Conservation (phyloP, 2,888 invertebrate genomes). For the Anaspis maculata region DNA sequence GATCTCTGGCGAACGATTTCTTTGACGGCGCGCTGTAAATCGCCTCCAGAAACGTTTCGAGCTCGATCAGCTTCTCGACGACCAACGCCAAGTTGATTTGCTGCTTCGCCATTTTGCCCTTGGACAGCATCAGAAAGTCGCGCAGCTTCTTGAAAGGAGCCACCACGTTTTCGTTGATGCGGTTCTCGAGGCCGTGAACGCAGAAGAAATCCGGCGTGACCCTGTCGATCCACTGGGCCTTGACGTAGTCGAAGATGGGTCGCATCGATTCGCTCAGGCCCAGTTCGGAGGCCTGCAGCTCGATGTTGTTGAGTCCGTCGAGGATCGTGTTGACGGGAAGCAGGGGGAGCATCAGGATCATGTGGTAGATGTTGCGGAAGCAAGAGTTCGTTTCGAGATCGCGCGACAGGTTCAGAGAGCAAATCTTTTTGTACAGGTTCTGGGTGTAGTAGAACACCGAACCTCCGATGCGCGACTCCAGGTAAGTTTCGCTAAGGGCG, state of each 20-base stretch:
- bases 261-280: constrained; percentile 22
- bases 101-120: constrained; percentile 27
- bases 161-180: constrained; percentile 38
- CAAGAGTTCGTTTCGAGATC: constrained; percentile 34
- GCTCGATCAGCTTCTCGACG: constrained; percentile 35
- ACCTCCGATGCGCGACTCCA: constrained; percentile 35
- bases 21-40: constrained; percentile 28
- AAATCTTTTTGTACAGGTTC: constrained; percentile 37
- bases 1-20: constrained; percentile 32
- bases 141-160: constrained; percentile 37
- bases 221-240: constrained; percentile 31
- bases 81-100: constrained; percentile 24
- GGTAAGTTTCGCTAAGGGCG: constrained; percentile 34
- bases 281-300: constrained; percentile 30
- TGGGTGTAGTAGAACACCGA: constrained; percentile 38
- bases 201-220: constrained; percentile 38
- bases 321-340: constrained; percentile 37
- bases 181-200: constrained; percentile 35
- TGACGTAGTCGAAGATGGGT: constrained; percentile 30
- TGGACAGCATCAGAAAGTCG: constrained; percentile 32
- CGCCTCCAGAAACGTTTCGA: constrained; percentile 31
- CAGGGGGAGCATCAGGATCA: constrained; percentile 37
- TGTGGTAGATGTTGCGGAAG: constrained; percentile 37
- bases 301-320: constrained; percentile 34
- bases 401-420: constrained; percentile 29